phyloP scores from a whole-genome alignment of 2,113 vertebrate species.

The Amazona vittata region DNA sequence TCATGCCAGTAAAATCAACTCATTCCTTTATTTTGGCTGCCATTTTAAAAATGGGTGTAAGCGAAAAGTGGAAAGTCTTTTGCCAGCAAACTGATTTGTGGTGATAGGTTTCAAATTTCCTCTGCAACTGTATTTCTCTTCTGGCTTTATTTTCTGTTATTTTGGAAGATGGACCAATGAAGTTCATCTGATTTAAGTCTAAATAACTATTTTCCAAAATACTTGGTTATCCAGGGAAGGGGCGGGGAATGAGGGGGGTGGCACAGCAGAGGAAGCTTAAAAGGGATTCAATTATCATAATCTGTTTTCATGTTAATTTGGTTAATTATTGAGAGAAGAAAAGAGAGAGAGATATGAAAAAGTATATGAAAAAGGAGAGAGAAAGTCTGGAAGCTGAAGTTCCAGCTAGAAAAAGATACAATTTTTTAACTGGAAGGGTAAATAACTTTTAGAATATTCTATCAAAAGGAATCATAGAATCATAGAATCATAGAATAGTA shows the following conservation, averaged over 20 bases:
- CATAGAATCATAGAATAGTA: no score
- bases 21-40: background rate
- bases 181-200: background rate
- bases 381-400: background rate
- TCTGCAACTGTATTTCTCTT: background rate
- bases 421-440: background rate
- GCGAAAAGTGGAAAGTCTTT: background rate
- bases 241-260: accelerated
- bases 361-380: background rate
- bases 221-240: background rate
- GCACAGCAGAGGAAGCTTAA: background rate
- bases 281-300: background rate
- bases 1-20: background rate
- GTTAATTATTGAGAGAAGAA: background rate
- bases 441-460: background rate
- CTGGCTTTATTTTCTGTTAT: background rate
- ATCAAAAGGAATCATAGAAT: background rate
- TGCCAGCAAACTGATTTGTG: background rate
- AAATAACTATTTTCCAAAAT: background rate
- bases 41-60: background rate
- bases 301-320: background rate
- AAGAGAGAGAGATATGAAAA: background rate
- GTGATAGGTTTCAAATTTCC: background rate
- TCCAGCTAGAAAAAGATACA: background rate
- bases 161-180: background rate